phyloP scores from a whole-genome alignment of 2,113 vertebrate genomes.

The Calidris pygmaea region DNA sequence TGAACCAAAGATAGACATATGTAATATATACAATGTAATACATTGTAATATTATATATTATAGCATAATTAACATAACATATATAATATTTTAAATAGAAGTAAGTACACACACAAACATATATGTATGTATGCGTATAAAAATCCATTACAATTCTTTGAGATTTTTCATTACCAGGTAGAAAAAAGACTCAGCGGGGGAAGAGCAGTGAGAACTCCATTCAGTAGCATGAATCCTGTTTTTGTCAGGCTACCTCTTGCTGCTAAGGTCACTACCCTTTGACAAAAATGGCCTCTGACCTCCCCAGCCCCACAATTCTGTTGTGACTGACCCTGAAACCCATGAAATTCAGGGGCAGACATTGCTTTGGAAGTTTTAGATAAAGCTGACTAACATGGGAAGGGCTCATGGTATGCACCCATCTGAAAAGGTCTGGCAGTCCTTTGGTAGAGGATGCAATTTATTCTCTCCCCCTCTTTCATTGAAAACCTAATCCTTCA shows the following conservation, averaged over 20 bases:
- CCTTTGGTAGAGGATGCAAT: conserved; percentile 73
- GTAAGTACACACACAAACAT: background rate
- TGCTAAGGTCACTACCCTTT: conserved; percentile 77
- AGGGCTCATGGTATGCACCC: conserved; percentile 69
- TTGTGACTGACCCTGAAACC: conserved; percentile 76
- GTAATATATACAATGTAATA: background rate
- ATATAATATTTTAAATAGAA: background rate
- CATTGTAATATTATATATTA: background rate
- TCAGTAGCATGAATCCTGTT: conserved; percentile 67
- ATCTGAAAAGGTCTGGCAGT: conserved; percentile 70
- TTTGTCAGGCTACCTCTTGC: conserved; percentile 69
- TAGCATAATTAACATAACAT: background rate
- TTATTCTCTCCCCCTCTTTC: conserved; percentile 71
- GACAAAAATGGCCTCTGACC: conserved; percentile 78
- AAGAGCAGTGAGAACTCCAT: conserved; percentile 65
- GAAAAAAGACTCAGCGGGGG: conserved; percentile 69
- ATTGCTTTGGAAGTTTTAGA: conserved; percentile 69
- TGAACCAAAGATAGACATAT: background rate
- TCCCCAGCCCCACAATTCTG: conserved; percentile 70
- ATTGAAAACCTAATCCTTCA: conserved; percentile 72
- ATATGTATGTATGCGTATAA: background rate
- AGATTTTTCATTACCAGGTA: conserved; percentile 76
- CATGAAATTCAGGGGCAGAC: conserved; percentile 78
- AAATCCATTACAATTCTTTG: conserved; percentile 50
- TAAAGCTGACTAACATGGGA: conserved; percentile 78